Evolutionary conservation across 2,888 invertebrate genomes (phyloP).

Genomic region (Actias luna): DNA sequence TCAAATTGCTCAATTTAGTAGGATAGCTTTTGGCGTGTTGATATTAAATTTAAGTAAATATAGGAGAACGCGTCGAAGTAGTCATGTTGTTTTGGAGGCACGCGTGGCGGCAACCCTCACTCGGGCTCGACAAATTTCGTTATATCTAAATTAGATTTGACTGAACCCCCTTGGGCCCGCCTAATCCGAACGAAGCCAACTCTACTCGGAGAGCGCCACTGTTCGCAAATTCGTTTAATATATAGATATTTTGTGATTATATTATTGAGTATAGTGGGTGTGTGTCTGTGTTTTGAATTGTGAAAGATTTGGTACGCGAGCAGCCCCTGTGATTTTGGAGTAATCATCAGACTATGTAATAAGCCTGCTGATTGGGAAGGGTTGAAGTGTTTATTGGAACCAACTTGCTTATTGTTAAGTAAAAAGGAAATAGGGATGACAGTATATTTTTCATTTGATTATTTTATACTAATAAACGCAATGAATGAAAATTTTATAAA

Average conservation of each 20-base stretch:
- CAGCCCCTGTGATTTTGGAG: neutral
- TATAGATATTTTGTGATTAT: slow-evolving; percentile 11
- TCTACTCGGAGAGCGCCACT: slow-evolving; percentile 35
- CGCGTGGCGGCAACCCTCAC: slow-evolving; percentile 4
- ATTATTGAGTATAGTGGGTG: slow-evolving; percentile 10
- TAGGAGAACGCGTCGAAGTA: neutral
- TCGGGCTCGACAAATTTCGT: slow-evolving; percentile 51
- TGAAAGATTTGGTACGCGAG: neutral
- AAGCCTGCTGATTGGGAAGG: neutral
- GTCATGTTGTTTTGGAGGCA: neutral
- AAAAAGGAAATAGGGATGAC: neutral
- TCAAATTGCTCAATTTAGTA: neutral
- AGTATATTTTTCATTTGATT: too few species aligned
- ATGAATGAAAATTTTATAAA: too few species aligned
- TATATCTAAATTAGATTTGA: slow-evolving; percentile 64
- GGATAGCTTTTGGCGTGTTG: neutral
- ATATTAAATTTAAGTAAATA: slow-evolving; percentile 6
- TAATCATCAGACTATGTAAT: neutral
- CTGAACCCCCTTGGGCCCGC: slow-evolving; percentile 41
- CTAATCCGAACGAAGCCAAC: slow-evolving; percentile 45
- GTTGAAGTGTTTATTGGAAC: too few species aligned
- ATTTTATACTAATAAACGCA: too few species aligned
- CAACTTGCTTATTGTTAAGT: too few species aligned
- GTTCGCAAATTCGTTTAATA: slow-evolving; percentile 33
- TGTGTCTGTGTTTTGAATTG: slow-evolving; percentile 8